These are phyloP conservation scores for Steatornis caripensis DNA, from an alignment of 2,113 vertebrate genomes.

Conservation along the genomic window DNA sequence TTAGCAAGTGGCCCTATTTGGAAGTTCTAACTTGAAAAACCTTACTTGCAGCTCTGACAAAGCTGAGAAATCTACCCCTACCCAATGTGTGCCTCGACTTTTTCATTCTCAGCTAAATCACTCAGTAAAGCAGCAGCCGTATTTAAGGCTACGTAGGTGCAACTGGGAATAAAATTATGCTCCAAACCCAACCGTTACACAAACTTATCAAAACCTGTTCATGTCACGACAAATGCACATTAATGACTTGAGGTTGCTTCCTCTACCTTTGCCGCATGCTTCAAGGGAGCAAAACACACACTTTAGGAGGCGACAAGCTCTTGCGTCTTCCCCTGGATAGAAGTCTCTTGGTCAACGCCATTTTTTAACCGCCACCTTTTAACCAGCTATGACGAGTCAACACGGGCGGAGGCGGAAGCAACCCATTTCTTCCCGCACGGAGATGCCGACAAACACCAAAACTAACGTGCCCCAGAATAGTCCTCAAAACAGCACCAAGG, in stretches of 20 bases:
- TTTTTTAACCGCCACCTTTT: neutral
- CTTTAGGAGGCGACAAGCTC: neutral
- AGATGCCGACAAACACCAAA: accelerated
- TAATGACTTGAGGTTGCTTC: neutral
- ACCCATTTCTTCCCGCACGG: neutral
- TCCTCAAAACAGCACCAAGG: neutral
- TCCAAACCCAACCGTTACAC: neutral
- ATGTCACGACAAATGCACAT: accelerated
- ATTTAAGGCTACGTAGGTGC: neutral
- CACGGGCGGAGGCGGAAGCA: accelerated
- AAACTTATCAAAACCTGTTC: neutral
- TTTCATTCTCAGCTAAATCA: neutral
- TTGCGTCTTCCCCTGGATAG: neutral
- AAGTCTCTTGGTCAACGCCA: neutral
- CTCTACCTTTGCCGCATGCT: neutral
- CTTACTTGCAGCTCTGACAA: neutral
- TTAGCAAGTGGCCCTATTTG: neutral
- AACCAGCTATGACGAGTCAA: neutral
- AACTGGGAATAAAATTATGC: neutral
- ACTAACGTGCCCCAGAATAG: neutral
- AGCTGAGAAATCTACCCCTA: neutral
- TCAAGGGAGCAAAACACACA: neutral
- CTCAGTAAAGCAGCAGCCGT: neutral
- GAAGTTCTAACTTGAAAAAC: neutral
- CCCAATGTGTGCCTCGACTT: neutral